Percentiles rank a stretch among this genome's conserved stretches.
Conservation (phyloP, 2,888 invertebrate genomes). For the Lasioglossum figueresi region DNA sequence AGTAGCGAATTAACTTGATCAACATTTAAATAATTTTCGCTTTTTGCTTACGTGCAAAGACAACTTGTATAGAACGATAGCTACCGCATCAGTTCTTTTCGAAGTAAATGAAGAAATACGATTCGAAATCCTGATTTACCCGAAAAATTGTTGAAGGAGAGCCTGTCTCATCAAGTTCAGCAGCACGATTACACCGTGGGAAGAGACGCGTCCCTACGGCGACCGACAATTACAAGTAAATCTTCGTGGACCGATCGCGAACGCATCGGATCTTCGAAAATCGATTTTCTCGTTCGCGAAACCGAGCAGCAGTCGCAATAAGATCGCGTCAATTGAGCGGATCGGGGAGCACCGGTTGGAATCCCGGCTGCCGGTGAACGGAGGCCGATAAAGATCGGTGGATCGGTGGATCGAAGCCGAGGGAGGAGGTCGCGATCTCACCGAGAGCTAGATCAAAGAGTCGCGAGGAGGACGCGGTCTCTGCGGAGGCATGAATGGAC, state of each 20-base stretch:
- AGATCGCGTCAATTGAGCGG: neutral
- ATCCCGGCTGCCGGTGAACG: neutral
- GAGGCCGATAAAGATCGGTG: neutral
- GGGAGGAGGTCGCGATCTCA: conserved; percentile 25
- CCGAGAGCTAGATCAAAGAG: conserved; percentile 48
- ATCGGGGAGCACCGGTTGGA: neutral
- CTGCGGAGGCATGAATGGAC: conserved; percentile 75
- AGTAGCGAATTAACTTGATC: neutral
- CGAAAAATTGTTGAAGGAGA: neutral
- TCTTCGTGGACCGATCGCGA: neutral
- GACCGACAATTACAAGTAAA: neutral
- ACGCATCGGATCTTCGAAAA: neutral
- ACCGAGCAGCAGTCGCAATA: neutral
- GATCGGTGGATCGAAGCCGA: neutral
- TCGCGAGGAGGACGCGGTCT: conserved; percentile 46
- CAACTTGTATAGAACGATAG: neutral
- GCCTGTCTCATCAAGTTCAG: neutral
- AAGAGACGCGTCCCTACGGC: neutral
- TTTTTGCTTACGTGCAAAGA: neutral
- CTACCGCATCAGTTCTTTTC: neutral
- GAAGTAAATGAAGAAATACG: neutral
- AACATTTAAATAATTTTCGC: neutral
- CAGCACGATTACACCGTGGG: neutral
- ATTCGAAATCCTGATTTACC: neutral
- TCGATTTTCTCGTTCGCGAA: neutral